Evolutionary conservation across 1,140 invertebrate genomes (phyloP).

Genomic region (Atta cephalotes): DNA sequence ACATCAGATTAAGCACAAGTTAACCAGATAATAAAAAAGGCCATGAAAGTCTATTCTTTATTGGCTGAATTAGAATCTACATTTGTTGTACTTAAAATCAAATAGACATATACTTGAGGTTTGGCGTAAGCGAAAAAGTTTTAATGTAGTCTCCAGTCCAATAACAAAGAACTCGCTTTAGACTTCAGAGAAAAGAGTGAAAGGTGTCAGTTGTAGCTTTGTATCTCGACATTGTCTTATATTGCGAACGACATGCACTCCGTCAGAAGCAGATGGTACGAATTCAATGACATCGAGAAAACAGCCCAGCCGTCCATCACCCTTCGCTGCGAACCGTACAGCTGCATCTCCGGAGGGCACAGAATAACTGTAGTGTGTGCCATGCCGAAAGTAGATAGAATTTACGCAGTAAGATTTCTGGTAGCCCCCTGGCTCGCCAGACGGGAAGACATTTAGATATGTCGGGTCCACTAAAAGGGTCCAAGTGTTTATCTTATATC

Average conservation of each 20-base stretch:
- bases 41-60: no score
- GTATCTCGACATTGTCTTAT: background rate
- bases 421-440: background rate
- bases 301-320: conserved; percentile 20
- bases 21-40: no score
- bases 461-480: background rate
- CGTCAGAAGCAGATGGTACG: conserved; percentile 18
- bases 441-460: background rate
- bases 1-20: no score
- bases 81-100: no score
- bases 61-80: no score
- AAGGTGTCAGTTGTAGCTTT: background rate
- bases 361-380: background rate
- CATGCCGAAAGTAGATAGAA: background rate
- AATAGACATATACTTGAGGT: no score
- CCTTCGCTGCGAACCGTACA: conserved; percentile 21
- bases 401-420: background rate
- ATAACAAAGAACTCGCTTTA: no score
- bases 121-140: no score
- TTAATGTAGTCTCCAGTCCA: no score
- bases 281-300: conserved; percentile 35
- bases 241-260: background rate
- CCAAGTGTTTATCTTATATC: conserved; percentile 23
- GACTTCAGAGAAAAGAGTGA: background rate
- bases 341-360: conserved; percentile 22